Percentiles rank a stretch among this genome's conserved stretches.
phyloP scores from a whole-genome alignment of 2,888 invertebrate species.

The Pachymerium ferrugineum region DNA sequence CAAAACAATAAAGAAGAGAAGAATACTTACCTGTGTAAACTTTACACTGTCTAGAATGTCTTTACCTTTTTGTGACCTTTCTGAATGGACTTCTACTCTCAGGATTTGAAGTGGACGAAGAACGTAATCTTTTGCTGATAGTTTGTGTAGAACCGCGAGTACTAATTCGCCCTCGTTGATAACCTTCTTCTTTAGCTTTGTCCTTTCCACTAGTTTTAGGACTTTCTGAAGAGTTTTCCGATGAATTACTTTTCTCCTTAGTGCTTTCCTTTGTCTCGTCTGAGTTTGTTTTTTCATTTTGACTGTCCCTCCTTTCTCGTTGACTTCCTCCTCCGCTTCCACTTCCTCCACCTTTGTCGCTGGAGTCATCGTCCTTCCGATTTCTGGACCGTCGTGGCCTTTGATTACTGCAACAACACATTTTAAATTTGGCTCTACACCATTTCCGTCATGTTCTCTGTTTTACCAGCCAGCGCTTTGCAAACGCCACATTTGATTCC shows the following conservation, averaged over 20 bases:
- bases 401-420: constrained; percentile 29
- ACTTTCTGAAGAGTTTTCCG: neutral
- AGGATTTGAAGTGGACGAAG: constrained; percentile 1
- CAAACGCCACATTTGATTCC: constrained; percentile 2
- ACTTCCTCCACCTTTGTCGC: constrained; percentile 6
- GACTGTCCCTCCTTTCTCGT: neutral
- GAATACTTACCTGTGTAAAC: neutral
- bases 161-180: neutral
- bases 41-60: neutral
- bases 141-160: neutral
- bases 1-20: neutral
- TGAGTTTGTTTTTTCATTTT: neutral
- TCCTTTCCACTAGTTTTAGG: neutral
- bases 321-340: constrained; percentile 3
- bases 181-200: neutral
- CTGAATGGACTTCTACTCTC: neutral
- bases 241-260: neutral
- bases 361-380: constrained; percentile 17
- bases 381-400: neutral
- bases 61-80: neutral
- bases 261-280: neutral
- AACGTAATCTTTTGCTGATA: neutral
- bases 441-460: neutral
- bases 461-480: constrained; percentile 11
- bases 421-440: constrained; percentile 21